Base-by-base conservation (phyloP, 2,888 invertebrate species). In the Megaustenia siamemsis region DNA sequence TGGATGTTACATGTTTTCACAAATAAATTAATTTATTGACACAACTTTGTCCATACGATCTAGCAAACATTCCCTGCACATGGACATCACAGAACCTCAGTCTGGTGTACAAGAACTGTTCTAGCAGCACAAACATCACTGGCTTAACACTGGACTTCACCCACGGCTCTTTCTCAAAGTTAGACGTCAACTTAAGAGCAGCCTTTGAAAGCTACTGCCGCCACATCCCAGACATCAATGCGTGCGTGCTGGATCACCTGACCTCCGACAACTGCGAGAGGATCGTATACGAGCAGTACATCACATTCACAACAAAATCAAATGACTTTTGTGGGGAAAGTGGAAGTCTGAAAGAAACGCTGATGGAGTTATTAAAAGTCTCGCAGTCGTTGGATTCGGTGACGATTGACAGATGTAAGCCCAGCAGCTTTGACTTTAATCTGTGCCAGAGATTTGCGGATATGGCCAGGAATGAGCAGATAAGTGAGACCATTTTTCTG, bases 371-470 rank as follows among this genome's bases (percentile, higher is more conserved):
- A 3, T 73, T 73, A 18, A 28, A 28, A 45, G 49, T 32, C 18
- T 49, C 73, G 1, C 15, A 43, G 12, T 8, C 49, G 18, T 32
- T 49, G 2, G 32, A 32, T 18, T 2, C 21, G 49, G 49, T 32
- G 1, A 15, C 3, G 18, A 73, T 73, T 32, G 73, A 73, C 3
- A 45, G 49, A 4, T 73, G 73, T 21, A 73, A 18, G 21, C 73
- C 73, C 6, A 73, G 73, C 21, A 1, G 32, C 32, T 73, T 73
- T 49, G 73, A 73, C 24, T 73, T 73, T n/a, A 45, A 0, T 32
- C 35, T 73, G 49, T 73, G 73, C 21, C 24, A 32, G 15, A 45
- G 73, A 15, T 21, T 73, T 45, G 73, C 73, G 49, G 49, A 73
- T 32, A 1, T 5, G 1, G 18, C 15, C 71, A 73, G 45, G 12